Conservation (phyloP, 2,113 vertebrate species). For the Proteles cristata region DNA sequence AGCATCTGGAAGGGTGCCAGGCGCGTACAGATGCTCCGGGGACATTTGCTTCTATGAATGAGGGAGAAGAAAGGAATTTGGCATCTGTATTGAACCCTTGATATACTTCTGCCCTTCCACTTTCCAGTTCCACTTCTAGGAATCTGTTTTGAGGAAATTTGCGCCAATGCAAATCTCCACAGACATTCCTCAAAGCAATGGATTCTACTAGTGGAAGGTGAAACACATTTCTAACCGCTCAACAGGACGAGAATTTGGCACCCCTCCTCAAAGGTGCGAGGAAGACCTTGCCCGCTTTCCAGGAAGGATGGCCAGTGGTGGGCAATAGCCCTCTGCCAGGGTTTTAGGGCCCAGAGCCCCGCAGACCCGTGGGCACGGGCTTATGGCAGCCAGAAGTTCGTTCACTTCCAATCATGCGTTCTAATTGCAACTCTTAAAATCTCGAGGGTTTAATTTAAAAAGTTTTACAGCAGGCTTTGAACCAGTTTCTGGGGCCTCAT, state of each 20-base stretch:
- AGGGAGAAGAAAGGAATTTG: not conserved
- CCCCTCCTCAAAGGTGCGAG: not conserved
- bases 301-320: not conserved
- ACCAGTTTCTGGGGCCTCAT: slow-evolving; percentile 24
- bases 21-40: not conserved
- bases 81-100: not conserved
- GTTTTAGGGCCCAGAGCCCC: not conserved
- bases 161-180: not conserved
- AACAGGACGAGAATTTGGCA: not conserved
- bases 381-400: not conserved
- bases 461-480: slow-evolving; percentile 60
- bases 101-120: not conserved
- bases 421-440: slow-evolving; percentile 53
- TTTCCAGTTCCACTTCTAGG: not conserved
- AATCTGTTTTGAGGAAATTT: slow-evolving; percentile 2
- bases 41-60: not conserved
- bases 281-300: not conserved
- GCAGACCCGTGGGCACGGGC: not conserved
- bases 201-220: not conserved
- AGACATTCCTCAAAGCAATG: not conserved
- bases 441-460: slow-evolving; percentile 72
- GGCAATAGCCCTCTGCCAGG: not conserved
- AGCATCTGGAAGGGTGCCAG: not conserved
- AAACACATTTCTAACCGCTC: not conserved
- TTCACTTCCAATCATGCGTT: not conserved